Conservation (phyloP, 2,797 vertebrate genomes). For the Cossypha heuglini region DNA sequence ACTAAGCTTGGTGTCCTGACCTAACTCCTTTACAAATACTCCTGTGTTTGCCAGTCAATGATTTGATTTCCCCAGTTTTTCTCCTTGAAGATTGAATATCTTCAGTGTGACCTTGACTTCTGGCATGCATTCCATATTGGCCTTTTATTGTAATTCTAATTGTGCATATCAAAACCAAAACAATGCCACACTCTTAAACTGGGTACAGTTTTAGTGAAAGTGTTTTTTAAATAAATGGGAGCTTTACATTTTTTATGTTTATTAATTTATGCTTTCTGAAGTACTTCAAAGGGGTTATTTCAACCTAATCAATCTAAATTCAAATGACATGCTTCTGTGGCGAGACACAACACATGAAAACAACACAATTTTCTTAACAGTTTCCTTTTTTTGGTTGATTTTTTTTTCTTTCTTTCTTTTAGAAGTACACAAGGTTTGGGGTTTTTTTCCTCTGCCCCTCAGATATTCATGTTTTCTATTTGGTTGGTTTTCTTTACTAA, state of each 20-base stretch:
- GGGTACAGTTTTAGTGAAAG: accelerated
- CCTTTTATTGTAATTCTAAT: neutral
- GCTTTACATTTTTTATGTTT: neutral
- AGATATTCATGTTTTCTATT: neutral
- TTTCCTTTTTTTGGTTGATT: too few species aligned
- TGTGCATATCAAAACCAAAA: neutral
- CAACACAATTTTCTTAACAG: neutral
- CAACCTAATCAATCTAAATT: neutral
- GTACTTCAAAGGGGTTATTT: neutral
- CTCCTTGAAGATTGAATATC: neutral
- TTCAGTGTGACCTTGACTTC: neutral
- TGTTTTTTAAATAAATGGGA: neutral
- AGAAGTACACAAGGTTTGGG: neutral
- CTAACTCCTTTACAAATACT: neutral
- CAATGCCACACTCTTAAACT: neutral
- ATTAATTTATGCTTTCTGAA: neutral
- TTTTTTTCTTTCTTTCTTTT: neutral
- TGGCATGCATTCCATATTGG: neutral
- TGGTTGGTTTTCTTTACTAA: neutral
- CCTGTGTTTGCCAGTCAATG: neutral
- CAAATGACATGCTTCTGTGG: neutral
- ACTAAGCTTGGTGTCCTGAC: neutral
- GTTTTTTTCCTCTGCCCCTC: neutral
- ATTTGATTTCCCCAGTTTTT: neutral
- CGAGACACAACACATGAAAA: neutral